phyloP scores from a whole-genome alignment of 2,797 vertebrate genomes.

The Onychomys arenicola region DNA sequence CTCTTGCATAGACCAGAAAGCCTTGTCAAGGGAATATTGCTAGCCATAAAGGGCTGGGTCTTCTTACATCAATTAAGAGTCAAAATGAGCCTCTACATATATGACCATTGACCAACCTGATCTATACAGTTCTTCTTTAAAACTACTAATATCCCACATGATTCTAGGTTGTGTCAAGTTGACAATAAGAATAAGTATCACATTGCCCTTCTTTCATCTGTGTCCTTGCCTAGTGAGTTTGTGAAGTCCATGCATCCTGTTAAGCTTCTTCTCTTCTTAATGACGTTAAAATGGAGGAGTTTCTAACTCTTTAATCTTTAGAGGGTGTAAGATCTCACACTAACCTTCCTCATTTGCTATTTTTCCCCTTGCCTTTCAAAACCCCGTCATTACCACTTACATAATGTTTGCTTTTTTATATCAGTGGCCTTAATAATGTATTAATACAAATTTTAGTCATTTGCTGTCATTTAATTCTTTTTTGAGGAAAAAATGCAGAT shows the following conservation, averaged over 20 bases:
- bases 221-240: neutral
- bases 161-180: too few relatives aligned
- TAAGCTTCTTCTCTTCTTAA: neutral
- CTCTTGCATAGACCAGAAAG: neutral
- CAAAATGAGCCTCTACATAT: neutral
- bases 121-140: neutral
- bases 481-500: constrained; percentile 56
- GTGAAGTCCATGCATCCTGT: neutral
- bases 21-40: neutral
- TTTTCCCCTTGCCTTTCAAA: neutral
- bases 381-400: neutral
- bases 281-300: neutral
- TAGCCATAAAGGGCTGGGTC: neutral
- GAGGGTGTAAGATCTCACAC: neutral
- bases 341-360: neutral
- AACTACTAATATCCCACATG: neutral
- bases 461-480: constrained; percentile 23
- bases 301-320: neutral
- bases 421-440: neutral
- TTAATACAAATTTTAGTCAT: neutral
- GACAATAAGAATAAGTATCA: neutral
- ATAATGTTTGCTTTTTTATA: neutral
- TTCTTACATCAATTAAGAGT: neutral
- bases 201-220: neutral
- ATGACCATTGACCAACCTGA: too few relatives aligned